Evolutionary conservation across 1,140 invertebrate species (phyloP), one percentile per base, ranked within the genome.

Genomic region (Pemphigus obesinymphae): DNA sequence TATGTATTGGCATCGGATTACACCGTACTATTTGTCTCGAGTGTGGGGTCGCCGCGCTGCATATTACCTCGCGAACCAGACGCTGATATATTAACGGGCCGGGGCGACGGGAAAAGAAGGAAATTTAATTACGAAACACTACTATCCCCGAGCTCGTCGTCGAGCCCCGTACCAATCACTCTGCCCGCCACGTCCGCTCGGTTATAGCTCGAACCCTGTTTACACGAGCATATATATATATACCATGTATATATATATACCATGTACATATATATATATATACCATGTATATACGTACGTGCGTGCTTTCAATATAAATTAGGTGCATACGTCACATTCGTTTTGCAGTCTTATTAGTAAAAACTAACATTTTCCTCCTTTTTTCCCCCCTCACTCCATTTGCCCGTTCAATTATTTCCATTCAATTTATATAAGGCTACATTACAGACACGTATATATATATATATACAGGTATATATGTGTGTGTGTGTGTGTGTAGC

Each of bases 91-190:
- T 76, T 76, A 76, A 58, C 73, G 73, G 29, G 23, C n/a, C 73
- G 73, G 29, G 23, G 31, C 50, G 31, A 55, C 23, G 73, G 31
- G 20, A 76, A 58, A 58, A 76, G 50, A 76, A 76, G 50, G 50
- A 76, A 76, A 76, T 76, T 76, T 58, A 58, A 76, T 76, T 76
- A 76, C 73, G 58, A 76, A 76, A 76, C 50, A 34, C 73, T 53
- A 31, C 26, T 1, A n/a, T 0, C 53, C 23, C 5, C 34, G 13
- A 2, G 10, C 48, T 3, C 31, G 1, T n/a, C 3, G 10, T 17
- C 17, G 17, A 23, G 1, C 45, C 26, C 11, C 61, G 0, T 20
- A 37, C 48, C 61, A 13, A 31, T 26, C 26, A 26, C 55, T 2
- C 55, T 26, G 26, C 26, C 55, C 29, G 8, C 61, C 61, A 13